Base-by-base conservation (phyloP, 2,113 vertebrate species). In the Geococcyx californianus region DNA sequence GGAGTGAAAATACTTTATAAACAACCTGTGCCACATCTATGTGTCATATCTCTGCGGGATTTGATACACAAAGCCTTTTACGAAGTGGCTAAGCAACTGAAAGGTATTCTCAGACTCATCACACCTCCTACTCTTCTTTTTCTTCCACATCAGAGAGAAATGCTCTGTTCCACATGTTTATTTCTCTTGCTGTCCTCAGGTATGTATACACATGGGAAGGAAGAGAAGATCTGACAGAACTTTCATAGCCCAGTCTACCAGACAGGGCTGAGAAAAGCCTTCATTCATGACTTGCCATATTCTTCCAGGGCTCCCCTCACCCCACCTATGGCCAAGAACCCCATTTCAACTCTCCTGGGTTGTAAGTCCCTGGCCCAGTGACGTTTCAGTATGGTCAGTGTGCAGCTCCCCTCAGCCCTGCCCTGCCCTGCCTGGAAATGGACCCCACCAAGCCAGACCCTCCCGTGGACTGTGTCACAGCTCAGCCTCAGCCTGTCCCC, bases 231-330 rank as follows among this genome's bases (percentile, higher is more conserved):
- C 58, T 72, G 26, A 5, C 36, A 13, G 28, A 56, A 36, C 3
- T 77, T 76, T 24, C 31, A 47, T 24, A 36, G 14, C 8, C 8
- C 16, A 62, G 2, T 3, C 6, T 49, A 3, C 70, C 36, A 28
- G 34, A 34, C 16, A 21, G n/a, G 19, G 28, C 24, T 59, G n/a
- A 76, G 55, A 55, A 68, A 76, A 83, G 8, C 33, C 23, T 84
- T 83, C 33, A 33, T 29, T 64, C 23, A 44, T 23, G 21, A 26
- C 20, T 90, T 63, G 16, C 21, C 56, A 38, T 20, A 10, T 38
- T 59, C 17, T 7, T 40, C 3, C 3, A 14, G 28, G 15, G 2
- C 13, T 70, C 1, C 13, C 2, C 6, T 1, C 1, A 6, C 6
- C 13, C 7, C 11, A 16, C 7, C 18, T 3, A 13, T 11, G 21